Percentiles rank a stretch among this genome's conserved stretches.
These are phyloP conservation scores for Ara ararauna DNA, from an alignment of 2,797 vertebrate species.

Conservation along the genomic window DNA sequence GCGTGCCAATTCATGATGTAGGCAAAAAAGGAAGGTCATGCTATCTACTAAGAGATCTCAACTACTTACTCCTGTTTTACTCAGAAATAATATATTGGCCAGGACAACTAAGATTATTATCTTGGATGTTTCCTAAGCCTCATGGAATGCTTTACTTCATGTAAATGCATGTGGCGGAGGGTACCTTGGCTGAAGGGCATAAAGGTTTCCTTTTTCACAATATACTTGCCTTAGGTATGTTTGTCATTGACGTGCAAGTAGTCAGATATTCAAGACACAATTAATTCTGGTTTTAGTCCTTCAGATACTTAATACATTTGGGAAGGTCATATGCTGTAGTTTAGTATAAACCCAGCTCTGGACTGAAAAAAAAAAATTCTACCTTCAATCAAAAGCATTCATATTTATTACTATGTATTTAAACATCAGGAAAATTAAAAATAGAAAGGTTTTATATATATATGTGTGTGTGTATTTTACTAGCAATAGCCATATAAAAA, in stretches of 20 bases:
- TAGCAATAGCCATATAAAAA: background rate
- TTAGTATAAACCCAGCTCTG: background rate
- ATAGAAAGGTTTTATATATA: background rate
- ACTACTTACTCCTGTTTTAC: background rate
- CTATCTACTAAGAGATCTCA: background rate
- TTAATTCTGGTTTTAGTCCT: slow-evolving; percentile 29
- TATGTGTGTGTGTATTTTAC: background rate
- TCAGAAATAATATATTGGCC: background rate
- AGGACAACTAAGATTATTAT: slow-evolving; percentile 13
- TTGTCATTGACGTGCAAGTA: background rate
- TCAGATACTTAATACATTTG: slow-evolving; percentile 5
- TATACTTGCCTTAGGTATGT: background rate
- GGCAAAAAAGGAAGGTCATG: background rate
- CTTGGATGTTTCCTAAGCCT: background rate
- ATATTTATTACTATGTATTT: background rate
- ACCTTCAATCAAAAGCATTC: background rate
- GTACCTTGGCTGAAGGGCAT: slow-evolving; percentile 5
- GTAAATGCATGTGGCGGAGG: background rate
- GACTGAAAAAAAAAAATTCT: background rate
- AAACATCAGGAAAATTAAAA: background rate
- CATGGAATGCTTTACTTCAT: background rate
- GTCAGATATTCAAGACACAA: background rate
- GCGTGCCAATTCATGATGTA: background rate
- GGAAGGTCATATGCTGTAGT: slow-evolving; percentile 22
- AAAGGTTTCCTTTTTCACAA: background rate